Evolutionary conservation across 2,113 vertebrate species (phyloP), one percentile per base, ranked within the genome.

Genomic region (Nibea coibor): DNA sequence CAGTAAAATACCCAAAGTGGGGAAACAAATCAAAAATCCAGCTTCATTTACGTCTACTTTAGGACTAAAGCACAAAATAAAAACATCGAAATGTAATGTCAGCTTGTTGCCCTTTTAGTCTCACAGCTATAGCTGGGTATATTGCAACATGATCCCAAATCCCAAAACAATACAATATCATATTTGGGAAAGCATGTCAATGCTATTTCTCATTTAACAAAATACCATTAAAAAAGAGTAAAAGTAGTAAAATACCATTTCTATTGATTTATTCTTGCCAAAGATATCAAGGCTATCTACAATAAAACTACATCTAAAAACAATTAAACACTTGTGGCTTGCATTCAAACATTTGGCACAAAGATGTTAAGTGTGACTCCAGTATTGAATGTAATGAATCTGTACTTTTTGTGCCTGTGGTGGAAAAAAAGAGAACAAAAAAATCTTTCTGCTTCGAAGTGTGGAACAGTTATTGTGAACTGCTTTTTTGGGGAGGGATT

Each of bases 351-450:
- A 10, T 78, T 75, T 5, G n/a, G 62, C 61, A 68, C 14, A 59
- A 20, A 2, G 16, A 67, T 43, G 45, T 80, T 63, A 14, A 8
- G 12, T 79, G 61, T 81, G 10, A 72, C 53, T 78, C 24, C 24
- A 75, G 20, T 64, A 50, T 28, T 88, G 91, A 92, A 91, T 93
- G 91, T 93, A 91, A 74, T 71, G 28, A 75, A 71, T 80, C 81
- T 68, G 63, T 92, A 76, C 58, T 80, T 80, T 64, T 77, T 62
- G 88, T 93, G 91, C 88, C 89, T 93, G 89, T 89, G 72, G 48
- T 84, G 50, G 9, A 71, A 71, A 78, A 43, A 72, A 39, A 1
- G 8, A 39, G 8, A 35, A 31, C 5, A 31, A 31, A 75, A 61
- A 50, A n/a, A 10, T 24, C 3, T 65, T 50, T 76, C 42, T 65